phyloP scores from a whole-genome alignment of 2,797 vertebrate species.

The Loriculus beryllinus region DNA sequence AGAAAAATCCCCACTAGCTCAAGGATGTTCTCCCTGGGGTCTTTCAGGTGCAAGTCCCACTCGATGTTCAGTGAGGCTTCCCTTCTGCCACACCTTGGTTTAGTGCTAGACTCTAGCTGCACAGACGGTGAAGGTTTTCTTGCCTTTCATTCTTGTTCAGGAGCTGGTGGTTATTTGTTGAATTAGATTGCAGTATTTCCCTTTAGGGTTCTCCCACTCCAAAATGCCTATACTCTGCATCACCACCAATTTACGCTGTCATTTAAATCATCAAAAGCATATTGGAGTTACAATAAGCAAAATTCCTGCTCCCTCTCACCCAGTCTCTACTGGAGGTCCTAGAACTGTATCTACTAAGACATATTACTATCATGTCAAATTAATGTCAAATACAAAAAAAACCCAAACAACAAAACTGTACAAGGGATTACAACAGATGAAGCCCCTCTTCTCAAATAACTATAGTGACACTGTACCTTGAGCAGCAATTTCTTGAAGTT shows the following conservation, averaged over 20 bases:
- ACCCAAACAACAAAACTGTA: not conserved
- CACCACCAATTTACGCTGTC: not conserved
- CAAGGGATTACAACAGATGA: not conserved
- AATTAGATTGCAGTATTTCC: not conserved
- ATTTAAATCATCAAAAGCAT: not conserved
- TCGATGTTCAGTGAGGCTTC: not conserved
- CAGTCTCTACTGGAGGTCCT: not conserved
- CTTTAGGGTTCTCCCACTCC: not conserved
- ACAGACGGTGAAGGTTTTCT: not conserved
- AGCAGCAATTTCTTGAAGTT: slow-evolving; percentile 89
- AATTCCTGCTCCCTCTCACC: not conserved
- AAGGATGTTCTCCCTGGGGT: not conserved
- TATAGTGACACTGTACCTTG: slow-evolving; percentile 78
- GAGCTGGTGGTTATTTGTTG: not conserved
- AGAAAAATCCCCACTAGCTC: not conserved
- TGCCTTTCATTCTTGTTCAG: not conserved
- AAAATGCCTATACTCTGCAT: not conserved
- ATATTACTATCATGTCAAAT: not conserved
- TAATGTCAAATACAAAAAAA: not conserved
- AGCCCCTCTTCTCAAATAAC: not conserved
- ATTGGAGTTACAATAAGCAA: not conserved
- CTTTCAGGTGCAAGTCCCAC: not conserved
- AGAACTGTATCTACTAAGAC: not conserved
- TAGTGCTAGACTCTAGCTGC: not conserved
- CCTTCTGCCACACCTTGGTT: not conserved